Conservation (phyloP, 1,140 invertebrate genomes). For the Eumeta japonica region DNA sequence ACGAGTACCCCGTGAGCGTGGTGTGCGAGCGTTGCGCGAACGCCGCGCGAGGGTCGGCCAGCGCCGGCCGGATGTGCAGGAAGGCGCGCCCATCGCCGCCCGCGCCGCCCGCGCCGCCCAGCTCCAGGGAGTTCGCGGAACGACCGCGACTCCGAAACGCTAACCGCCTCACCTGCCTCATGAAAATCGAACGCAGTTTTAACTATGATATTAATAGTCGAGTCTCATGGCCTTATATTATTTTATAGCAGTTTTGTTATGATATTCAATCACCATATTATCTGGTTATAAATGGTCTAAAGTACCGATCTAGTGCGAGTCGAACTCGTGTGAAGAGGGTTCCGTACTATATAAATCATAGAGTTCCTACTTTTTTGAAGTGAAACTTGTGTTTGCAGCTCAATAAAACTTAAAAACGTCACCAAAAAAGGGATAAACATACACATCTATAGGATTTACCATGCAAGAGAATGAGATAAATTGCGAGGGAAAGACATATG, state of each 20-base stretch:
- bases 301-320: too few relatives aligned
- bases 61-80: constrained; percentile 50
- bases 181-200: too few relatives aligned
- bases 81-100: constrained; percentile 43
- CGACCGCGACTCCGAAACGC: constrained; percentile 46
- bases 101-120: constrained; percentile 23
- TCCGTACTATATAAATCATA: too few relatives aligned
- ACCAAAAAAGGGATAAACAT: too few relatives aligned
- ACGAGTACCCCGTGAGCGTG: constrained; percentile 27
- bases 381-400: too few relatives aligned
- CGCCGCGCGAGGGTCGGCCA: constrained; percentile 33
- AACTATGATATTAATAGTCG: constrained; percentile 5
- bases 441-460: too few relatives aligned
- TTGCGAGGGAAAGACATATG: too few relatives aligned
- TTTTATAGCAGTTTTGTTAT: constrained; percentile 4
- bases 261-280: neutral
- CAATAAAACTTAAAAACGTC: too few relatives aligned
- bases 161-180: constrained; percentile 46
- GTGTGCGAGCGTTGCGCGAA: constrained; percentile 35
- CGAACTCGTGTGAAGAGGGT: too few relatives aligned
- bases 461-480: too few relatives aligned
- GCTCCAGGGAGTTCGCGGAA: constrained; percentile 49
- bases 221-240: neutral
- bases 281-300: too few relatives aligned
- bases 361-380: too few relatives aligned